Evolutionary conservation across 2,797 vertebrate species (phyloP), one percentile per base, ranked within the genome.

Genomic region (Naso thynnoides): DNA sequence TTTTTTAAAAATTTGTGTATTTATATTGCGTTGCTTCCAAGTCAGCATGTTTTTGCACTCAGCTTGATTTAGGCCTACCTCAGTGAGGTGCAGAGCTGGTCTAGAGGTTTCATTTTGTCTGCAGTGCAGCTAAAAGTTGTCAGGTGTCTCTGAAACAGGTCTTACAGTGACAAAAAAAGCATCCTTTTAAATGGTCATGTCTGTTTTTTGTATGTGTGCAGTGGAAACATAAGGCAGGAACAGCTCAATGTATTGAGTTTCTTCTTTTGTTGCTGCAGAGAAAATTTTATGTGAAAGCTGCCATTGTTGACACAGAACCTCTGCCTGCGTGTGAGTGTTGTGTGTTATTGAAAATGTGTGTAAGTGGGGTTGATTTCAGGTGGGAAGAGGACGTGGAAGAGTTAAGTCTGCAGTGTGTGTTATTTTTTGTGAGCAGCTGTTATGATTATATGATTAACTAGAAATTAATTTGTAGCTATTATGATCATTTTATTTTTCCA

Each of bases 251-350:
- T 70, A 82, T 91, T 76, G 45, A 75, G 83, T 93, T 92, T 91
- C 86, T 76, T 16, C 85, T 86, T 92, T 94, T 92, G 91, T 94
- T 80, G 45, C 45, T 3, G 36, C 49, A 79, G 70, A 78, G 86
- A 86, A 84, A 80, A 76, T 33, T 8, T 33, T 70, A 65, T 45
- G 59, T 92, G 89, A 93, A 91, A 89, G 91, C 87, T 77, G 81
- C 79, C 74, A 64, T 90, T 94, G 91, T 93, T 78, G 83, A 83
- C 79, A 62, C 65, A 66, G 74, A 55, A 60, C 72, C 81, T 69
- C 76, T 75, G 19, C 1, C 29, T 4, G 57, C 13, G 52, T 1
- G 16, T 55, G 15, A 3, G 50, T 13, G 19, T 4, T 26, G 70
- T 24, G 56, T 33, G 1, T 52, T 49, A 31, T 19, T 48, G 49